Evolutionary conservation across 1,140 invertebrate species (phyloP).

Genomic region (Ooceraea biroi): DNA sequence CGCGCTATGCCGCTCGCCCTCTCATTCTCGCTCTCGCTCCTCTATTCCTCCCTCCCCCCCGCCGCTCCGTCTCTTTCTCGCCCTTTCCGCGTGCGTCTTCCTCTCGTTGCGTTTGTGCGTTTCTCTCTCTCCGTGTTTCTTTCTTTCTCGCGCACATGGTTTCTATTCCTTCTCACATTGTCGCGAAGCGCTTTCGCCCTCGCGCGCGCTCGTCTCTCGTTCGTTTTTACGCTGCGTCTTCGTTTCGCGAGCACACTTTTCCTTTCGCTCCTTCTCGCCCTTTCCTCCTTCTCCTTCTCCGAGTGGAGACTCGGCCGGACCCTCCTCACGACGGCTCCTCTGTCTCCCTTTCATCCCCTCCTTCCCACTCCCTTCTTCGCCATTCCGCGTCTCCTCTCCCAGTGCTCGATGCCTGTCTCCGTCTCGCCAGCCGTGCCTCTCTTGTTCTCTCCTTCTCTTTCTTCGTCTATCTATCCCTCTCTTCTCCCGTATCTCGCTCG

Average conservation of each 20-base stretch:
- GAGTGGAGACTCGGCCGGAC: constrained; percentile 25
- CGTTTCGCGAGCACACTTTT: constrained; percentile 49
- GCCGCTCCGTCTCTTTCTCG: background rate
- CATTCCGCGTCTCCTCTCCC: constrained; percentile 38
- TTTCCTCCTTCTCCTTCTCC: constrained; percentile 48
- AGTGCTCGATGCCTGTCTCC: constrained; percentile 37
- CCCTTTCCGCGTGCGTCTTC: background rate
- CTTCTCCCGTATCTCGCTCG: constrained; percentile 41
- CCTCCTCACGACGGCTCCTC: background rate
- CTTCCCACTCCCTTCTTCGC: constrained; percentile 14
- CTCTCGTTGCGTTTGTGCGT: background rate
- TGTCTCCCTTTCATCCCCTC: constrained; percentile 26
- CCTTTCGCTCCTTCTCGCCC: constrained; percentile 45
- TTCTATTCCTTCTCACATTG: background rate
- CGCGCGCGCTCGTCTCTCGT: constrained; percentile 1
- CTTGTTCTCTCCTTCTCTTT: constrained; percentile 44
- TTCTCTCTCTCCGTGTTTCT: constrained; percentile 31
- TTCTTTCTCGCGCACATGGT: background rate
- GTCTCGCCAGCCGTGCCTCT: background rate
- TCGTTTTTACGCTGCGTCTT: constrained; percentile 41
- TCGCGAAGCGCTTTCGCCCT: constrained; percentile 23
- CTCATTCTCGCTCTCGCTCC: constrained; percentile 15
- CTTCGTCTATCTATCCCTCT: constrained; percentile 31
- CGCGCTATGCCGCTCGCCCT: constrained; percentile 12
- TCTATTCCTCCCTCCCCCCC: constrained; percentile 8